A percentile compares a stretch with the other conserved stretches of the same genome.
Evolutionary conservation across 1,140 invertebrate genomes (phyloP).

Genomic region (Leptinotarsa texana): DNA sequence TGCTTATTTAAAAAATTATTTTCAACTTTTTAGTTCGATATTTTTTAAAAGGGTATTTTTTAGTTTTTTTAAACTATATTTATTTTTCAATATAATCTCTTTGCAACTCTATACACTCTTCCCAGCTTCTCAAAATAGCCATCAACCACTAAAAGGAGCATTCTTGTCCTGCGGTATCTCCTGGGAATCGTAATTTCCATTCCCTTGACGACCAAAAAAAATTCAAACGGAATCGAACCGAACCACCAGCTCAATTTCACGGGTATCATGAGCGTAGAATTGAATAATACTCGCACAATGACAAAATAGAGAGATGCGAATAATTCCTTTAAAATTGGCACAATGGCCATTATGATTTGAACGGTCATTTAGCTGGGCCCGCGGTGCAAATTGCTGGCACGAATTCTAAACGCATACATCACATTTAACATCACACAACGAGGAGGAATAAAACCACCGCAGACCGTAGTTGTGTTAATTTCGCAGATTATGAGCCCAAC

Average conservation of each 20-base stretch:
- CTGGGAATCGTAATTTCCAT: background rate
- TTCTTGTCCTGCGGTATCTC: too few species aligned
- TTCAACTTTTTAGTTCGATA: too few species aligned
- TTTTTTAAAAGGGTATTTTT: too few species aligned
- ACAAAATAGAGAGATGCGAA: background rate
- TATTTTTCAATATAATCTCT: too few species aligned
- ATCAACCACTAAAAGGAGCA: too few species aligned
- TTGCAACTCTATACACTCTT: too few species aligned
- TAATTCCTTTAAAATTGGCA: background rate
- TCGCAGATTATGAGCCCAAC: background rate
- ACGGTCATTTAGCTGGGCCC: background rate
- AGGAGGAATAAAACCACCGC: background rate
- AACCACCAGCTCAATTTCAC: background rate
- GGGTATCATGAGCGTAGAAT: background rate
- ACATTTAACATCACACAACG: background rate
- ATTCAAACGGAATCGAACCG: background rate
- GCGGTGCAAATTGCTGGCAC: background rate
- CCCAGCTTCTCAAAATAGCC: too few species aligned
- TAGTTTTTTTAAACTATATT: too few species aligned
- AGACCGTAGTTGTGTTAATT: constrained; percentile 1
- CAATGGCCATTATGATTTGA: background rate
- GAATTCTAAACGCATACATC: constrained; percentile 8
- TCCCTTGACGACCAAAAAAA: background rate
- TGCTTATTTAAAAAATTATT: too few species aligned
- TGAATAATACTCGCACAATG: background rate